Conservation (phyloP, 2,113 vertebrate genomes). For the Micronisus gabar region DNA sequence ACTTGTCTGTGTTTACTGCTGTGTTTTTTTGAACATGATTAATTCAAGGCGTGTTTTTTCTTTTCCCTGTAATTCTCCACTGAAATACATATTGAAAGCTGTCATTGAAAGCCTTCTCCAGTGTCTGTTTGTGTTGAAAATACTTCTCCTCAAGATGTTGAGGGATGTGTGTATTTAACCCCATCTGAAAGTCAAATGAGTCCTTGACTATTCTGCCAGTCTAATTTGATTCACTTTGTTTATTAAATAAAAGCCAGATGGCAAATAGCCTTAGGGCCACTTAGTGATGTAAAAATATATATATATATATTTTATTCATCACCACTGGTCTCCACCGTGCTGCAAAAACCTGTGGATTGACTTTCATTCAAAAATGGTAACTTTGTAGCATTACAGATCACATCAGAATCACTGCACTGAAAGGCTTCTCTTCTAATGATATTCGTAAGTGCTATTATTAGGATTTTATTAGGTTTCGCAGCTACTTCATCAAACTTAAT, state of each 20-base stretch:
- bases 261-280: not conserved
- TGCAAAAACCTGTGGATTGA: not conserved
- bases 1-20: not conserved
- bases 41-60: not conserved
- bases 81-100: slow-evolving; percentile 3
- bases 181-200: not conserved
- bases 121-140: slow-evolving; percentile 34
- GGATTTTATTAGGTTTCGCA: not conserved
- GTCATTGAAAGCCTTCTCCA: not conserved
- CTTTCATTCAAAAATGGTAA: not conserved
- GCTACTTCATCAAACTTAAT: not conserved
- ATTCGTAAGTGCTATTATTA: not conserved
- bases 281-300: not conserved
- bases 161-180: slow-evolving; percentile 12
- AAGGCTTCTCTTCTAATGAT: not conserved
- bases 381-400: not conserved
- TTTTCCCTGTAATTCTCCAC: not conserved
- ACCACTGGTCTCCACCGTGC: not conserved
- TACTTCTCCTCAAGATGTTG: not conserved
- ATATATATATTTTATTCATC: not conserved
- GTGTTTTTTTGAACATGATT: not conserved
- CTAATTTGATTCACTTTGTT: not conserved
- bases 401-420: not conserved
- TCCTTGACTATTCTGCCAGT: not conserved
- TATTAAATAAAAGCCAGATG: not conserved